Evolutionary conservation across 2,797 vertebrate genomes (phyloP), one percentile per base, ranked within the genome.

Genomic region (Hybognathus amarus): DNA sequence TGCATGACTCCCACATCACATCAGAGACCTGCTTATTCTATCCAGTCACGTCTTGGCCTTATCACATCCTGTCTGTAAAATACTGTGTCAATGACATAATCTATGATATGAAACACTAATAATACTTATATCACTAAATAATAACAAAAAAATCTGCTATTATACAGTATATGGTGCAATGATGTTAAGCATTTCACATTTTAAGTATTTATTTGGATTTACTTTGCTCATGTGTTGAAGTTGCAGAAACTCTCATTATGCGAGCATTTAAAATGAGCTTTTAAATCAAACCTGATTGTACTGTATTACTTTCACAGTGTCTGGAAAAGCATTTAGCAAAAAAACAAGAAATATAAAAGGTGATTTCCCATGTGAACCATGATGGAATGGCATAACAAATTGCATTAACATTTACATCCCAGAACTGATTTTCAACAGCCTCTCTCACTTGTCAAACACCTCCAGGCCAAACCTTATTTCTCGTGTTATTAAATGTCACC

Each of bases 391-490:
- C 30, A 33, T 33, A 33, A 75, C 20, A 18, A 7, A 42, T 33
- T 8, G 2, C 47, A 75, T 80, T 47, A 80, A 38, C 36, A 38
- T 80, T 80, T 38, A 75, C 70, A 74, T n/a, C 50, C 17, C 13
- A 30, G 11, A 84, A 79, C 33, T 24, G n/a, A 56, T 56, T 67
- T 9, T 54, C 38, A 79, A 70, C 30, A 80, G 64, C 68, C n/a
- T 9, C 47, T 80, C 40, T 42, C 79, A 71, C 38, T 15, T 80
- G 54, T 61, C 79, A 80, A 59, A 80, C 79, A 80, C 79, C 20
- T 71, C 20, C 56, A 61, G 71, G 68, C 63, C 68, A 80, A 61
- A 61, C 52, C 54, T 59, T 76, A n/a, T 59, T 59, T 61, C 11
- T 77, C n/a, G 56, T 64, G 8, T 24, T 45, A 59, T 40, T 42